These are phyloP conservation scores for Adelphocoris suturalis DNA, from an alignment of 2,888 invertebrate species.

Conservation along the genomic window DNA sequence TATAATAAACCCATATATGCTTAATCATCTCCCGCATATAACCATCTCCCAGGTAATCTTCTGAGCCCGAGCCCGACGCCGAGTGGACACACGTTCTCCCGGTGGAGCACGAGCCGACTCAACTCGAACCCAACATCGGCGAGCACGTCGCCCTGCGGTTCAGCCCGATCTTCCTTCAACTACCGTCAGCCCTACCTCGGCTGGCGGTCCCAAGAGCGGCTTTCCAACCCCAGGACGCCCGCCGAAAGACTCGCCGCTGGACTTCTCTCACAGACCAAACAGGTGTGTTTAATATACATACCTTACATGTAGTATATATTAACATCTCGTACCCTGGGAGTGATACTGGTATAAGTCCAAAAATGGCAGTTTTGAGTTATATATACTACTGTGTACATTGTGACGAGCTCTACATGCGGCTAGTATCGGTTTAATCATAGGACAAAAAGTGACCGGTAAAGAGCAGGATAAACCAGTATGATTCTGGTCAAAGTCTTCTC, in stretches of 20 bases:
- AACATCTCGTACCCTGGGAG: too few relatives aligned
- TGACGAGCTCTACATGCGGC: too few relatives aligned
- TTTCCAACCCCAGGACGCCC: slow-evolving; percentile 89
- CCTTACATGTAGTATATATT: too few relatives aligned
- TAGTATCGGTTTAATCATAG: too few relatives aligned
- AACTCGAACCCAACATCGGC: slow-evolving; percentile 81
- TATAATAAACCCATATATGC: too few relatives aligned
- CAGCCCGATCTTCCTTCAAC: slow-evolving; percentile 87
- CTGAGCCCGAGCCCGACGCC: slow-evolving; percentile 79
- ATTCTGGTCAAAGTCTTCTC: too few relatives aligned
- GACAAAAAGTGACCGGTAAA: too few relatives aligned
- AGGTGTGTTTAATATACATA: slow-evolving; percentile 74
- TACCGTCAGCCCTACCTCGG: slow-evolving; percentile 93
- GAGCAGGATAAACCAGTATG: too few relatives aligned
- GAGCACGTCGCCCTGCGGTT: slow-evolving; percentile 83
- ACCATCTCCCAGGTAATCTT: slow-evolving; percentile 77
- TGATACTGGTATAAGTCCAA: too few relatives aligned
- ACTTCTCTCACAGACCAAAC: slow-evolving; percentile 79
- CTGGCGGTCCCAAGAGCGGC: slow-evolving; percentile 92
- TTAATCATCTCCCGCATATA: too few relatives aligned
- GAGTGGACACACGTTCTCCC: slow-evolving; percentile 79
- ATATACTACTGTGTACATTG: too few relatives aligned
- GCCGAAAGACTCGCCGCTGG: slow-evolving; percentile 86
- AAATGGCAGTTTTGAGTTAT: too few relatives aligned
- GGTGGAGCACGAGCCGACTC: slow-evolving; percentile 80